phyloP scores from a whole-genome alignment of 2,797 vertebrate genomes.

The Linurgus olivaceus region DNA sequence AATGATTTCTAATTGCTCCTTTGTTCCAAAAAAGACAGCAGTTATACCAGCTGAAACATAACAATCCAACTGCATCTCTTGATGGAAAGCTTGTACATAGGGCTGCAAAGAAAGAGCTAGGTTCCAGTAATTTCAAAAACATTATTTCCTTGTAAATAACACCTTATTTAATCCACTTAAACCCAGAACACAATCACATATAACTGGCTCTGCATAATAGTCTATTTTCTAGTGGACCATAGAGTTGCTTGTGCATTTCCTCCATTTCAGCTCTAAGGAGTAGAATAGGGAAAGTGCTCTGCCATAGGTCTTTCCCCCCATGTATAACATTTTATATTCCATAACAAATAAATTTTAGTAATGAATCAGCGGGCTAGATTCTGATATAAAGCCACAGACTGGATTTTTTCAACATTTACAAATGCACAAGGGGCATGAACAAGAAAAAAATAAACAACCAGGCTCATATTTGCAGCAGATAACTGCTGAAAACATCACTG shows the following conservation, averaged over 20 bases:
- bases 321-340: neutral
- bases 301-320: neutral
- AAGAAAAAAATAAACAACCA: neutral
- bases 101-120: constrained; percentile 70
- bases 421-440: neutral
- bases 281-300: neutral
- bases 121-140: constrained; percentile 83
- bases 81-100: constrained; percentile 83
- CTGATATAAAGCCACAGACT: neutral
- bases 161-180: constrained; percentile 58
- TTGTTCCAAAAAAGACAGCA: constrained; percentile 87
- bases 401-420: neutral
- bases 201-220: neutral
- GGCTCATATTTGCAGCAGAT: neutral
- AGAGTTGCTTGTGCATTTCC: neutral
- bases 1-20: constrained; percentile 98
- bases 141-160: constrained; percentile 76
- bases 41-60: constrained; percentile 80
- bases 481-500: neutral
- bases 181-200: constrained; percentile 29
- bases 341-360: neutral
- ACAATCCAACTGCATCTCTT: constrained; percentile 78
- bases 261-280: neutral
- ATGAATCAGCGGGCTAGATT: neutral
- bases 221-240: neutral